These are phyloP conservation scores for Pristionchus mayeri DNA, from an alignment of 2,888 invertebrate genomes.

Conservation along the genomic window DNA sequence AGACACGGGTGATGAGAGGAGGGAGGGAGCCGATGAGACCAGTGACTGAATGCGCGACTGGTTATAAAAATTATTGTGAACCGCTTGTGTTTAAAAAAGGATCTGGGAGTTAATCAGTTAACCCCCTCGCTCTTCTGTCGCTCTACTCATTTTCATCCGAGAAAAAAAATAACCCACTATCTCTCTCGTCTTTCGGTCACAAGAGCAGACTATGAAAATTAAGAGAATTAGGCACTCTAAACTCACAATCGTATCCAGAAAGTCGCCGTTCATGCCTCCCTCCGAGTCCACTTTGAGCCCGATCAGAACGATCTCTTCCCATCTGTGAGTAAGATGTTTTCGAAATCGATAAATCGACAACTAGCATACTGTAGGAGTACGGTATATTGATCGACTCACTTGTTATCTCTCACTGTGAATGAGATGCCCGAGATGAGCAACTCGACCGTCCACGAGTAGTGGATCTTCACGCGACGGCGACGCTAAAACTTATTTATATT, in stretches of 20 bases:
- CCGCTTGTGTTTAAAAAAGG: too few species aligned
- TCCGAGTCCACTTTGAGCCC: slow-evolving; percentile 62
- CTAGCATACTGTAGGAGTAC: not conserved
- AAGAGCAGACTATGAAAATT: too few species aligned
- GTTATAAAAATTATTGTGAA: too few species aligned
- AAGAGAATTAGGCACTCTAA: too few species aligned
- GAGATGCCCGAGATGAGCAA: slow-evolving; percentile 69
- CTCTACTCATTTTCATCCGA: too few species aligned
- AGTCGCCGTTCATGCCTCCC: slow-evolving; percentile 58
- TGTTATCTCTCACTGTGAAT: slow-evolving; percentile 54
- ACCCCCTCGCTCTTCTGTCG: too few species aligned
- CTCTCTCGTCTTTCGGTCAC: too few species aligned
- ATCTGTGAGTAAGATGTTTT: slow-evolving; percentile 44
- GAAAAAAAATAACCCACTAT: too few species aligned
- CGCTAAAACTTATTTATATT: not conserved
- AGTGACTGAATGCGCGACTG: too few species aligned
- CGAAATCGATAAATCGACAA: not conserved
- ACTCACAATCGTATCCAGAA: slow-evolving; percentile 59
- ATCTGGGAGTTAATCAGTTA: too few species aligned
- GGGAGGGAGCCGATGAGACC: slow-evolving; percentile 48
- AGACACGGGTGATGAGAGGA: not conserved
- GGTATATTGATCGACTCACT: not conserved
- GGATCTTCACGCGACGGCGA: slow-evolving; percentile 55
- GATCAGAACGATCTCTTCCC: slow-evolving; percentile 69
- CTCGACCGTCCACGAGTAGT: slow-evolving; percentile 59